Base-by-base conservation (phyloP, 2,888 invertebrate species). In the Galeruca laticollis region DNA sequence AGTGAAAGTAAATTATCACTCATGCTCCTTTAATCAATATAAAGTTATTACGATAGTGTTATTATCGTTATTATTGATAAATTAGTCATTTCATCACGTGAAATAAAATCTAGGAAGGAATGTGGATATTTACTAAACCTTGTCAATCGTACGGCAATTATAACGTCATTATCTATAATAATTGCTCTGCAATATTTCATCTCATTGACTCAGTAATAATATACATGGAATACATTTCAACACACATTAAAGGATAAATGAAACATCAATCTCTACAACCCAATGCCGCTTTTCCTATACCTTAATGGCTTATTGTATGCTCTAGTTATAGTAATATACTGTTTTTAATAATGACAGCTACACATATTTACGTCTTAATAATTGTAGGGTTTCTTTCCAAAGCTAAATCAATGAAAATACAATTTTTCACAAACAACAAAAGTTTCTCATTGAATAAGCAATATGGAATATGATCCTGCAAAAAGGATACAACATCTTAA, bases 131-230 rank as follows among this genome's bases (percentile, higher is more conserved):
- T 31, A 35, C 31, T 10, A 72, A 72, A 72, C 66, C 65, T 68
- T 62, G 65, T 66, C 65, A 54, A 35, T 37, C 33, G 56, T 35
- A 57, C 40, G 63, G 66, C 65, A 69, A 71, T 72, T 72, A 72
- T 66, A 69, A 69, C 69, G 69, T 72, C 71, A 72, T 66, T 62
- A 62, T 69, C 69, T 37, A 35, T 51, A 13, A 66, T 61, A 71
- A 68, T 71, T 69, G 68, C 68, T 49, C 61, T 52, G 59, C 64
- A 71, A 68, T 68, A 59, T 52, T 31, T 26, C 43, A 57, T 43
- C 54, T 68, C 61, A 65, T 68, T 71, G 68, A 71, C 68, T 71
- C 54, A 68, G 64, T 63, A 68, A 65, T 71, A 60, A 35, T 35
- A 49, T 52, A 51, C 35, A 57, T 57, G 35, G 35, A 57, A 35